Base-by-base conservation (phyloP, 53 echinoderm and acorn worm species). In the Antedon mediterranea region DNA sequence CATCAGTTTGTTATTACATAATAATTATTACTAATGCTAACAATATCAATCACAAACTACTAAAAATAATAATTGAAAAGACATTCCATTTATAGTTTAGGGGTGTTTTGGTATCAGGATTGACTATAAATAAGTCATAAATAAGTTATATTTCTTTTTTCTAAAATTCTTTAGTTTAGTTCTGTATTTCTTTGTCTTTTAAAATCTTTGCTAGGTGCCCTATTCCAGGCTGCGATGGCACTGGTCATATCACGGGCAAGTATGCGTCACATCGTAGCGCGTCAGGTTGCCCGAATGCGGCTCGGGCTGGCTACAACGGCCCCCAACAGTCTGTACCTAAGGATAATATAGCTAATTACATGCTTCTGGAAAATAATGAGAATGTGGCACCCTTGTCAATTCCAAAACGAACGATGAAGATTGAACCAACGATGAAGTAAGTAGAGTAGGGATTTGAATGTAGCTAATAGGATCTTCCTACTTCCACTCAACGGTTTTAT, bases 181-280 rank as follows among this genome's bases (percentile, higher is more conserved):
- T 57, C 23, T 37, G 18, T 18, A 57, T 57, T 57, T 57, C 57
- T 26, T 57, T 57, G 57, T 57, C 57, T 57, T 26, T 57, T 57
- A 57, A 57, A 57, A 57, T 57, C 43, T 71, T 28, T 28, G n/a
- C 37, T 31, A 88, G 85, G 42, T 90, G 90, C 78, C 88, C 90
- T 23, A 79, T 85, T 29, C 87, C 85, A 72, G 90, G 90, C 72
- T 89, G 89, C 71, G 89, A 86, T 29, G 89, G 89, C 0, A 79
- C 86, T 0, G 89, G 89, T 89, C 89, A 89, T 74, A 86, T 89
- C 70, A 89, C 89, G 15, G 84, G 86, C 43, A 89, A 89, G 84
- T 89, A 89, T 75, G 86, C 86, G 34, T 78, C 89, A n/a, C 89
- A 89, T 71, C 89, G 89, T 34, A 89, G 89, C 42, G 89, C 89